Base-by-base conservation (phyloP, 2,113 vertebrate genomes). In the Ailurus styani region DNA sequence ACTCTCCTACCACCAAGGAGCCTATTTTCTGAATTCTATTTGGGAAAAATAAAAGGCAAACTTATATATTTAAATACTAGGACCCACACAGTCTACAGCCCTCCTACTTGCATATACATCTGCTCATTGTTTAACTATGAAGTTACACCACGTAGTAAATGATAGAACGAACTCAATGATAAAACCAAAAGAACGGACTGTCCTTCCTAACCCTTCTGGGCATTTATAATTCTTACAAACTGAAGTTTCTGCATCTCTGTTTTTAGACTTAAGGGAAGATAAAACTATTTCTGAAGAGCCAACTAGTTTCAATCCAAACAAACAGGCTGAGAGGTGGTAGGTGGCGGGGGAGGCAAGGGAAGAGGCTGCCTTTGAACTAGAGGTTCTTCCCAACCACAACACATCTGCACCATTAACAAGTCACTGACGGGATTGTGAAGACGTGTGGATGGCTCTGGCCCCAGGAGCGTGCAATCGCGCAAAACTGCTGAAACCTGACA, bases 401-500 rank as follows among this genome's bases (percentile, higher is more conserved):
- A 20, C 11, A 31, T 12, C 40, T 15, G 77, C 27, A 21, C 40
- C 42, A 50, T 15, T n/a, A 70, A 27, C 20, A 37, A 96, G 72
- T 25, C 47, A 6, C 52, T 4, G 31, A 52, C 3, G 1, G 6
- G 20, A 15, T 4, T 40, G 37, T 50, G 60, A 82, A 62, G 54
- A 37, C n/a, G 4, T 14, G 31, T 34, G 37, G 27, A 31, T 0
- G 1, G 37, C 64, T 66, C 60, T 40, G 21, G 34, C 79, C 23
- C 55, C 0, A 2, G 60, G n/a, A 15, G 4, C 4, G 20, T 72
- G 25, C 31, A 47, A 54, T 60, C 0, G 0, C 17, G 0, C 14
- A 9, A 37, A 86, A 3, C 27, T 21, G 18, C 27, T 10, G 7
- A 84, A 55, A 42, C 57, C 40, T 68, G 52, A 82, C 27, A 3